phyloP scores from a whole-genome alignment of 2,888 invertebrate genomes.

The Trisateles emortualis region DNA sequence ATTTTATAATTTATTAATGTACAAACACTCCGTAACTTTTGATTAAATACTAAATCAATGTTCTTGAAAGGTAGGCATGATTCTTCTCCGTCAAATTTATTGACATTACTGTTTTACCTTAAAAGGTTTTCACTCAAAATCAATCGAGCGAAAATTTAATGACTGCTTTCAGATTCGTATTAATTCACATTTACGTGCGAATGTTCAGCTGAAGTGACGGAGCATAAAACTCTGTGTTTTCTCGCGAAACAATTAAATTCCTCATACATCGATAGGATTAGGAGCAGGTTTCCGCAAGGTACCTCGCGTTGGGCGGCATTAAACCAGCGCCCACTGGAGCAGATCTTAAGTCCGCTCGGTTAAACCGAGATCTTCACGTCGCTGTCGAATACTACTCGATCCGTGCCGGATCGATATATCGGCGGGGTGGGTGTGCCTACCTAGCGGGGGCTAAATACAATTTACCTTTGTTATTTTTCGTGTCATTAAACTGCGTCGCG shows the following conservation, averaged over 20 bases:
- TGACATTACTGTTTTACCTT: conserved; percentile 76
- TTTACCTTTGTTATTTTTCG: conserved; percentile 88
- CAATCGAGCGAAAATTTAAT: conserved; percentile 83
- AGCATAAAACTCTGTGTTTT: conserved; percentile 75
- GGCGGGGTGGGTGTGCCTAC: conserved; percentile 74
- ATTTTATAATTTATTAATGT: conserved; percentile 42
- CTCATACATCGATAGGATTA: conserved; percentile 77
- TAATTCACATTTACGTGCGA: conserved; percentile 74
- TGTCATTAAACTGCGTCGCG: conserved; percentile 87
- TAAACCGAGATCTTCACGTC: conserved; percentile 71
- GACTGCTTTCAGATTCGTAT: conserved; percentile 81
- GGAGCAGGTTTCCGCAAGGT: conserved; percentile 62
- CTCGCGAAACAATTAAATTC: conserved; percentile 83
- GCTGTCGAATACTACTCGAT: conserved; percentile 71
- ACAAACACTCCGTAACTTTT: conserved; percentile 40
- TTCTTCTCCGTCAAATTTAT: conserved; percentile 63
- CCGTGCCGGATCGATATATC: conserved; percentile 74
- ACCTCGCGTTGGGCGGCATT: conserved; percentile 60
- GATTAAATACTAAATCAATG: conserved; percentile 59
- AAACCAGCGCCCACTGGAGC: conserved; percentile 65
- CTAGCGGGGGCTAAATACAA: conserved; percentile 83
- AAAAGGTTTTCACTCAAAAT: conserved; percentile 79
- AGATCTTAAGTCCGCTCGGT: conserved; percentile 75
- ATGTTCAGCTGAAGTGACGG: conserved; percentile 66
- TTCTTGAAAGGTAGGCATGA: conserved; percentile 61